Evolutionary conservation across 1,140 invertebrate species (phyloP).

Genomic region (Nasonia longicornis): DNA sequence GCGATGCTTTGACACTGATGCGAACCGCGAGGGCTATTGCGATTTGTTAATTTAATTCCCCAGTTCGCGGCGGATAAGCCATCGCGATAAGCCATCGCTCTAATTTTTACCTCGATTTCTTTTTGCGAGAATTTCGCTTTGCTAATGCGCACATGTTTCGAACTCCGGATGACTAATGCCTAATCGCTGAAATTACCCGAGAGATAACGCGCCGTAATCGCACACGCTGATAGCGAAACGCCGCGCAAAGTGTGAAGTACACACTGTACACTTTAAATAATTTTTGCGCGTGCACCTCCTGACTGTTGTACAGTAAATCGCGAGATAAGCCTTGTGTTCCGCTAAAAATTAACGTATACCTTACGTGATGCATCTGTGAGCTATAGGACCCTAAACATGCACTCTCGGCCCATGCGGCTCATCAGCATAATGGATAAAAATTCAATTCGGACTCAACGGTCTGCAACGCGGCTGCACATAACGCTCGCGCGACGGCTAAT

Average conservation of each 20-base stretch:
- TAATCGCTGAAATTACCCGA: neutral
- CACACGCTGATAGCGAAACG: neutral
- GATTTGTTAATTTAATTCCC: conserved; percentile 24
- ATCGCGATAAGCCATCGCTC: conserved; percentile 9
- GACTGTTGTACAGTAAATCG: neutral
- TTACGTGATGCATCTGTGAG: too few species aligned
- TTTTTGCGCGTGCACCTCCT: neutral
- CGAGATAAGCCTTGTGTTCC: neutral
- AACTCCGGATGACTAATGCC: neutral
- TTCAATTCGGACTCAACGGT: conserved; percentile 16
- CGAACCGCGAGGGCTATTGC: neutral
- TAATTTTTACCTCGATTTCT: neutral
- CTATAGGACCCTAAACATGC: too few species aligned
- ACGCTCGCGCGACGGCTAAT: neutral
- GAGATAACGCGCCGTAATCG: conserved; percentile 1
- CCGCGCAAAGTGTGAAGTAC: neutral
- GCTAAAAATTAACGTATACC: too few species aligned
- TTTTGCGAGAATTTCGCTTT: neutral
- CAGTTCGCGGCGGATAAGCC: neutral
- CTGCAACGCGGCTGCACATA: conserved; percentile 8
- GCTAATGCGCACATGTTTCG: neutral
- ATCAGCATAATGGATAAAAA: conserved; percentile 6
- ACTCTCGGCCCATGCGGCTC: too few species aligned
- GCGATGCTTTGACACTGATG: conserved; percentile 7
- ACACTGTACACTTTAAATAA: neutral